phyloP scores from a whole-genome alignment of 1,140 invertebrate genomes.

The Helicoverpa zea region DNA sequence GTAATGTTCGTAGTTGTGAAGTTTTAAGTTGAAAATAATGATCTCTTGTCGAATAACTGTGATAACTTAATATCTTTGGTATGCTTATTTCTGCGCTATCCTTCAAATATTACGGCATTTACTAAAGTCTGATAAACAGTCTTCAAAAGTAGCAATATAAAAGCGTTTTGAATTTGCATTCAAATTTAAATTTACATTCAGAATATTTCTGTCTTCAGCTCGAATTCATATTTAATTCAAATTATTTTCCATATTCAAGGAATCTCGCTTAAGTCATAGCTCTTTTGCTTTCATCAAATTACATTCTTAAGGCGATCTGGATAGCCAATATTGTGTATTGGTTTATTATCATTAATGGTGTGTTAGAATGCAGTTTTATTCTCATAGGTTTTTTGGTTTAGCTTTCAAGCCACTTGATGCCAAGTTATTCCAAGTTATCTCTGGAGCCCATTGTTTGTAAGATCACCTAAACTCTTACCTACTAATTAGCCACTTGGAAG shows the following conservation, averaged over 20 bases:
- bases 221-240: slow-evolving; percentile 41
- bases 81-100: not conserved
- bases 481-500: too few species aligned
- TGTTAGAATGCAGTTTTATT: not conserved
- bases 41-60: not conserved
- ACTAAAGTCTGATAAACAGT: slow-evolving; percentile 25
- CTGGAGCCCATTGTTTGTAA: not conserved
- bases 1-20: slow-evolving; percentile 1
- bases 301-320: not conserved
- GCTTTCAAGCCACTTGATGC: too few species aligned
- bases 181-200: slow-evolving; percentile 33
- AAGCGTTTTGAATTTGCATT: slow-evolving; percentile 35
- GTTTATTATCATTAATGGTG: not conserved
- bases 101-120: slow-evolving; percentile 12
- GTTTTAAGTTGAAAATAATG: slow-evolving; percentile 1
- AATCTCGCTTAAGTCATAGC: slow-evolving; percentile 9
- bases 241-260: slow-evolving; percentile 49
- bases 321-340: not conserved
- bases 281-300: slow-evolving; percentile 11
- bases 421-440: too few species aligned
- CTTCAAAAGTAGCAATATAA: slow-evolving; percentile 32
- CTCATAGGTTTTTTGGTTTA: too few species aligned
- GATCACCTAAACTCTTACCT: too few species aligned
- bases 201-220: slow-evolving; percentile 31
- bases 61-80: not conserved